phyloP scores from a whole-genome alignment of 2,888 invertebrate genomes.

The Cynaeus angustus region DNA sequence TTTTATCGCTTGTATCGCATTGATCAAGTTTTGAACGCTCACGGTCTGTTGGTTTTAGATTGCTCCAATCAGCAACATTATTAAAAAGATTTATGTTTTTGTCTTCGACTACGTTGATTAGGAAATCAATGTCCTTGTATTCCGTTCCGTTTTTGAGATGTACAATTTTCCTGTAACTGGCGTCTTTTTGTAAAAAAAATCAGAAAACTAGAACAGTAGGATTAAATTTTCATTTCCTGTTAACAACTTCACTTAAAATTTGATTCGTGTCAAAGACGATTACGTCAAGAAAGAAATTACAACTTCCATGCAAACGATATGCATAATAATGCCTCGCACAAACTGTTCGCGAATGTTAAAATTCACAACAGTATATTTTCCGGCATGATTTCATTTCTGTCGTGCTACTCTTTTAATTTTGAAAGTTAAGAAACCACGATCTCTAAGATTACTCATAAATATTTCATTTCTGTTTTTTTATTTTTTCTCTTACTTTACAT shows the following conservation, averaged over 20 bases:
- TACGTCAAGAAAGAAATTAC: not conserved
- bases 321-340: not conserved
- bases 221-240: no score
- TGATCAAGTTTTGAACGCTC: slow-evolving; percentile 17
- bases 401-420: not conserved
- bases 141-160: no score
- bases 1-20: slow-evolving; percentile 41
- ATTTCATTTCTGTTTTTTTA: not conserved
- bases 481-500: not conserved
- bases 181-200: no score
- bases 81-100: no score
- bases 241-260: not conserved
- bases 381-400: not conserved
- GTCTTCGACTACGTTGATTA: no score
- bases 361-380: not conserved
- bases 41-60: slow-evolving; percentile 28
- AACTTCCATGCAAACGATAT: not conserved
- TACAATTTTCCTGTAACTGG: no score
- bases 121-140: no score
- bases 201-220: no score
- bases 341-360: not conserved
- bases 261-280: slow-evolving; percentile 5
- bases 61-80: slow-evolving; percentile 6
- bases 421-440: slow-evolving; percentile 9
- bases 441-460: slow-evolving; percentile 11